Evolutionary conservation across 64 coral and sea anemone species (phyloP).

Genomic region (Montipora capricornis): DNA sequence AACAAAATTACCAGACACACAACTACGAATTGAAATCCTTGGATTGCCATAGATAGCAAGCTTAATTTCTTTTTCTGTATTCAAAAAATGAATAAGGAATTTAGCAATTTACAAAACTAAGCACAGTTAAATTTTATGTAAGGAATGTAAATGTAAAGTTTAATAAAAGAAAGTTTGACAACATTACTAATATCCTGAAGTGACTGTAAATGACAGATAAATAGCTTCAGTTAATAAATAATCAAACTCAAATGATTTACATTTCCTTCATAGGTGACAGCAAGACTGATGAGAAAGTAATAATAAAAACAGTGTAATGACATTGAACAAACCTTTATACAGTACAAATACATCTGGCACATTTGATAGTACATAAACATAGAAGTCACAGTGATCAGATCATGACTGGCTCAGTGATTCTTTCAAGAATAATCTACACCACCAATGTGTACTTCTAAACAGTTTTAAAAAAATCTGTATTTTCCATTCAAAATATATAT

Average conservation of each 20-base stretch:
- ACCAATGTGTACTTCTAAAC: too few relatives aligned
- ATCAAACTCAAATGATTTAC: neutral
- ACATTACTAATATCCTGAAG: neutral
- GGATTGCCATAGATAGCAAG: neutral
- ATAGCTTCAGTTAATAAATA: constrained; percentile 31
- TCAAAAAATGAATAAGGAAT: neutral
- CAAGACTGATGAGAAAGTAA: neutral
- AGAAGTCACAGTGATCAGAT: too few relatives aligned
- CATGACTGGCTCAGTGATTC: too few relatives aligned
- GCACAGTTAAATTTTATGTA: too few relatives aligned
- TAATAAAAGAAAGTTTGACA: neutral
- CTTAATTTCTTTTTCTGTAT: neutral
- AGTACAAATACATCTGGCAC: neutral
- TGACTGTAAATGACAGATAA: constrained; percentile 1
- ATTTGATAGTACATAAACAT: neutral
- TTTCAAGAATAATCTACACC: too few relatives aligned
- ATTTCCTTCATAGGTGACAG: neutral
- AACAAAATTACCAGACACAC: constrained; percentile 33
- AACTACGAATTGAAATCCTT: constrained; percentile 17
- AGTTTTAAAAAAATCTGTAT: too few relatives aligned
- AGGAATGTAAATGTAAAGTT: neutral
- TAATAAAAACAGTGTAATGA: too few relatives aligned
- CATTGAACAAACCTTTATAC: neutral
- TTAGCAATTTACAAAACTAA: too few relatives aligned
- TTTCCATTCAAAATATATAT: too few relatives aligned